These are phyloP conservation scores for Thalassarche chlororhynchos DNA, from an alignment of 2,113 vertebrate genomes.

Conservation along the genomic window DNA sequence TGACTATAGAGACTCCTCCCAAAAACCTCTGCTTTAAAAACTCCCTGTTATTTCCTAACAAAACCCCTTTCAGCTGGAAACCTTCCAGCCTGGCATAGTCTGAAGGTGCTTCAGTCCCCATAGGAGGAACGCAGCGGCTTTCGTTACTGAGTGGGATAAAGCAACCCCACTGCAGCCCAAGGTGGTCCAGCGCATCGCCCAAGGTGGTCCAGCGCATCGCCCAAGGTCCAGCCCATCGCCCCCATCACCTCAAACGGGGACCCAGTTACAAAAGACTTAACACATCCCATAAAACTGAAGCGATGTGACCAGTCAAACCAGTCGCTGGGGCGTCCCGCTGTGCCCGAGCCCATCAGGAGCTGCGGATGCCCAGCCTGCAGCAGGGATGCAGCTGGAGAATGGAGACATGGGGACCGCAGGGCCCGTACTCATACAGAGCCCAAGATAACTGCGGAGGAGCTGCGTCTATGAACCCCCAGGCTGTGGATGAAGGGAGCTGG, in stretches of 20 bases:
- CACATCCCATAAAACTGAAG: not conserved
- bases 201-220: not conserved
- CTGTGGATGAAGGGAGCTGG: fast-evolving
- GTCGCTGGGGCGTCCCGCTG: fast-evolving
- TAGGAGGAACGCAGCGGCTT: not conserved
- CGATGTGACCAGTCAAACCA: fast-evolving
- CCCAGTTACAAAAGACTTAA: too few relatives aligned
- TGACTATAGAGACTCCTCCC: constrained; percentile 14
- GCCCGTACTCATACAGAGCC: not conserved
- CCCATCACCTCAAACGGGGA: not conserved
- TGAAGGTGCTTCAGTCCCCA: not conserved
- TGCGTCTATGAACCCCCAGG: fast-evolving
- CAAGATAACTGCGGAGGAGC: fast-evolving
- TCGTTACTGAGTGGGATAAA: fast-evolving
- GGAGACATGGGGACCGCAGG: not conserved
- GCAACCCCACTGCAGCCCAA: not conserved
- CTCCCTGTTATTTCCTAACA: constrained; percentile 35
- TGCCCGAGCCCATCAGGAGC: not conserved
- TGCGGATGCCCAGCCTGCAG: not conserved
- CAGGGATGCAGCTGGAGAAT: not conserved
- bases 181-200: not conserved
- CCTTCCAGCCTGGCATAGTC: not conserved
- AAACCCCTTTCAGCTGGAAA: not conserved
- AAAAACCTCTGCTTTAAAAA: not conserved
- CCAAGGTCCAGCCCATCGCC: not conserved